Evolutionary conservation across 2,797 vertebrate genomes (phyloP).

Genomic region (Platalea minor): DNA sequence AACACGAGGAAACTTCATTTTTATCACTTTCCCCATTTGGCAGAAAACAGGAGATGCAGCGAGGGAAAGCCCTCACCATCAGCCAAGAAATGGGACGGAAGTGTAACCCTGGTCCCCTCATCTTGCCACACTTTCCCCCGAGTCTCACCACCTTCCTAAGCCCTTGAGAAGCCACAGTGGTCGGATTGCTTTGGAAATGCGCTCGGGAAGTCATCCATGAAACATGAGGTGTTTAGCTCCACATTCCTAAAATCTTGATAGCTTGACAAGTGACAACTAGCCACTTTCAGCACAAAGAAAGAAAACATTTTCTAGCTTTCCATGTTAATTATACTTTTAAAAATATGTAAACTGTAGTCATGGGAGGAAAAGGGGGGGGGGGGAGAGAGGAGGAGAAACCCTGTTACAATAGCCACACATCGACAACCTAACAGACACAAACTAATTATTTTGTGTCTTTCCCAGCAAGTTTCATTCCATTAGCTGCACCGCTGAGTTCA

Average conservation of each 20-base stretch:
- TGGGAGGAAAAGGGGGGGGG: not conserved
- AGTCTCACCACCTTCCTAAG: not conserved
- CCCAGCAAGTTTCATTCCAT: constrained; percentile 64
- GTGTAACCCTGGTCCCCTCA: accelerated
- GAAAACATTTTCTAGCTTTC: not conserved
- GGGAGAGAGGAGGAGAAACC: too few relatives aligned
- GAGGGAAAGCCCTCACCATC: accelerated
- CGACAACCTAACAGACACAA: constrained; percentile 49
- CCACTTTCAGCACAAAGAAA: not conserved
- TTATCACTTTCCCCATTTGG: not conserved
- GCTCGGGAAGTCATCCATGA: not conserved
- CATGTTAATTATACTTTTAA: constrained; percentile 19
- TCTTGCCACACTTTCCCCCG: not conserved
- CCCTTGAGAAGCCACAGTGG: not conserved
- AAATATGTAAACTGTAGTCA: not conserved
- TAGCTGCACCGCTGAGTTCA: constrained; percentile 55
- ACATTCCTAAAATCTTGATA: not conserved
- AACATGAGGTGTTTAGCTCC: not conserved
- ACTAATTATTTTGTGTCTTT: constrained; percentile 64
- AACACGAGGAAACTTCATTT: not conserved
- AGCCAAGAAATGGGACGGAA: not conserved
- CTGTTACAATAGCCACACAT: not conserved
- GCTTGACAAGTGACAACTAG: not conserved
- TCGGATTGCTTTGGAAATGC: not conserved
- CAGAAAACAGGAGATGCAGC: not conserved